A percentile compares a stretch with the other conserved stretches of the same genome.
Evolutionary conservation across 2,888 invertebrate species (phyloP).

Genomic region (Silvanus unidentatus): DNA sequence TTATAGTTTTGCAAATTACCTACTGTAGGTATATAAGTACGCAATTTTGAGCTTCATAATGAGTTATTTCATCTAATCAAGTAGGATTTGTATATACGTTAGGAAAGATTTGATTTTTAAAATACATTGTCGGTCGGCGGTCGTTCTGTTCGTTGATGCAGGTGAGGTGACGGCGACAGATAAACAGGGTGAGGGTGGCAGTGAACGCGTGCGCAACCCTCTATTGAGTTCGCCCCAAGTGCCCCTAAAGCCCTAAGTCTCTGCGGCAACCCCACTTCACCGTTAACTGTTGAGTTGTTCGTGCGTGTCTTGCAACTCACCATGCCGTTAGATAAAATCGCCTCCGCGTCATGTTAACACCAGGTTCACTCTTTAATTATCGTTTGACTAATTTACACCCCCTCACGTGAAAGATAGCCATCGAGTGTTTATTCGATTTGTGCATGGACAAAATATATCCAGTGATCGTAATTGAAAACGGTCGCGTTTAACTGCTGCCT

Average conservation of each 20-base stretch:
- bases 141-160: constrained; percentile 47
- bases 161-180: constrained; percentile 46
- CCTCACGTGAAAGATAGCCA: constrained; percentile 30
- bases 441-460: constrained; percentile 3
- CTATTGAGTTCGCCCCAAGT: constrained; percentile 43
- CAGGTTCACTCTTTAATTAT: constrained; percentile 36
- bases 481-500: neutral
- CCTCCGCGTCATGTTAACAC: constrained; percentile 37
- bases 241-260: constrained; percentile 29
- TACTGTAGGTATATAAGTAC: too few relatives aligned
- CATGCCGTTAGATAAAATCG: constrained; percentile 17
- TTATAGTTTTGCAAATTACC: too few relatives aligned
- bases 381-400: constrained; percentile 34
- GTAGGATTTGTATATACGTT: too few relatives aligned
- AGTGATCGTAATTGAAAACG: neutral
- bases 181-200: constrained; percentile 36
- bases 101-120: constrained; percentile 51
- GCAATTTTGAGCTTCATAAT: too few relatives aligned
- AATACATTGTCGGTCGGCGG: constrained; percentile 36
- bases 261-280: constrained; percentile 38
- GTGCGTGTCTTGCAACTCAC: constrained; percentile 28
- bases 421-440: constrained; percentile 17
- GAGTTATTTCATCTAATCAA: too few relatives aligned
- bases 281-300: constrained; percentile 43
- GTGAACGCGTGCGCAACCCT: constrained; percentile 48